These are phyloP conservation scores for Tetramorium alpestre DNA, from an alignment of 1,140 invertebrate species.

Conservation along the genomic window DNA sequence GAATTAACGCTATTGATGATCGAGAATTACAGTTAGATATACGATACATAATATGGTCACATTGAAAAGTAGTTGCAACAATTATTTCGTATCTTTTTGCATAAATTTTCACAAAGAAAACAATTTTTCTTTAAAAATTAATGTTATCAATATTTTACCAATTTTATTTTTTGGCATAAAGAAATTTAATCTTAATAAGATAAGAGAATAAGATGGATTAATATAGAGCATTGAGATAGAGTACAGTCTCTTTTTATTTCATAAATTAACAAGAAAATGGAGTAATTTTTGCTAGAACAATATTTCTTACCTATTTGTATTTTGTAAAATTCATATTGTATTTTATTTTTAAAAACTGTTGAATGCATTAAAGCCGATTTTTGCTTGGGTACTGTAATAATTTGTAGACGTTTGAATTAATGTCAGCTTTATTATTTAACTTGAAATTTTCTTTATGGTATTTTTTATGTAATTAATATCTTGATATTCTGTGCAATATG, in stretches of 20 bases:
- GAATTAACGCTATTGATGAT: neutral
- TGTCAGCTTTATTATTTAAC: neutral
- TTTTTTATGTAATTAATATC: neutral
- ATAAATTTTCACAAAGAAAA: constrained; percentile 15
- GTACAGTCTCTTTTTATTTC: neutral
- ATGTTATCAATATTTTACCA: neutral
- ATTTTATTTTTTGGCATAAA: constrained; percentile 3
- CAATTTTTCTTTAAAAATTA: neutral
- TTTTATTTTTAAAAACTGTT: neutral
- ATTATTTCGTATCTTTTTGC: neutral
- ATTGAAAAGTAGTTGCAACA: neutral
- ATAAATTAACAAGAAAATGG: neutral
- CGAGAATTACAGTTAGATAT: neutral
- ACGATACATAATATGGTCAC: neutral
- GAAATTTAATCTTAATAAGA: neutral
- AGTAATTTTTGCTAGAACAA: neutral
- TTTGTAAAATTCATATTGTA: neutral
- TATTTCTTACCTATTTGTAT: neutral
- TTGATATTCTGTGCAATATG: neutral
- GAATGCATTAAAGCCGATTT: neutral
- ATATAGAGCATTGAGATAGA: neutral
- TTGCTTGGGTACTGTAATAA: neutral
- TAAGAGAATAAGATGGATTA: constrained; percentile 1
- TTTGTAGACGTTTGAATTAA: neutral
- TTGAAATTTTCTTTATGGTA: neutral